Evolutionary conservation across 2,113 vertebrate genomes (phyloP), one percentile per base, ranked within the genome.

Genomic region (Gymnorhina tibicen): DNA sequence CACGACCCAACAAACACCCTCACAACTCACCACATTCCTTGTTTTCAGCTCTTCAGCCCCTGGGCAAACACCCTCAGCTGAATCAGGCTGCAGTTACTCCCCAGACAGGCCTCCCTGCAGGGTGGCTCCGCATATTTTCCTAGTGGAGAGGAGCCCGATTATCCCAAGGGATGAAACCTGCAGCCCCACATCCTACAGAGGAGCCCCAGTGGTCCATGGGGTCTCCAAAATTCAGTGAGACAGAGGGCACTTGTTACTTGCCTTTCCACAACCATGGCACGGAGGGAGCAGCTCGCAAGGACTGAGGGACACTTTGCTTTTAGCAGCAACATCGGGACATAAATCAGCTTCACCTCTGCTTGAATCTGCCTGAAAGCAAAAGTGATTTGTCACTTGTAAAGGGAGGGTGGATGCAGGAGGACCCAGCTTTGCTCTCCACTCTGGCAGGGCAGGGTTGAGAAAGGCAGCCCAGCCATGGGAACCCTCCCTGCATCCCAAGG

Each of bases 391-490:
- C 47, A 10, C 47, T 82, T 63, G 28, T 32, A 32, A 75, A 76
- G 67, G 44, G 11, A 58, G 64, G 7, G 62, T 67, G 26, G 66
- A 11, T 16, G 33, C 46, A 58, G 66, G 47, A 70, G 56, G 32
- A 41, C 14, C 27, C 0, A 3, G 46, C 7, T 70, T 28, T 27
- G 19, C 42, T 53, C 55, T 78, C 13, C 10, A 8, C 16, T 42
- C 47, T 62, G 35, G 5, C 46, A 52, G 52, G 24, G 67, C 7
- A 41, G 11, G 26, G 37, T 27, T 52, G 42, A 26, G 68, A 30
- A 63, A 37, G 16, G 62, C 47, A 75, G 28, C 37, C 11, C 27
- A 24, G 32, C 0, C 0, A 0, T 27, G n/a, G 44, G 41, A 33
- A 63, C 47, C 56, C 37, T 62, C 18, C 15, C 20, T 11, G 67